Evolutionary conservation across 2,888 invertebrate species (phyloP).

Genomic region (Drosophila buzzatii): DNA sequence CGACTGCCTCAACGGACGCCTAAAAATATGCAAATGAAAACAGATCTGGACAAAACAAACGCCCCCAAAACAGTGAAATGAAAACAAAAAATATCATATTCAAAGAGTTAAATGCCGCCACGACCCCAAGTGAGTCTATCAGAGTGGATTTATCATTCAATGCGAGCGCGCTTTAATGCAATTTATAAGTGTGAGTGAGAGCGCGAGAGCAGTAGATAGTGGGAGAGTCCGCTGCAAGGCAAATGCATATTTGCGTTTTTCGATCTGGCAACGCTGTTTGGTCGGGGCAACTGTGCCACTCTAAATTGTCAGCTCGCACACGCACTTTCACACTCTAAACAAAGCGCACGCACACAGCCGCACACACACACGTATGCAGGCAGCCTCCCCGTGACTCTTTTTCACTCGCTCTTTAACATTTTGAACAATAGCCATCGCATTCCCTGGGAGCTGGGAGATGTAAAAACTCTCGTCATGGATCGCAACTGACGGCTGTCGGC

Average conservation of each 20-base stretch:
- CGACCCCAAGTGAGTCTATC: conserved; percentile 31
- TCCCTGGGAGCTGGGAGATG: conserved; percentile 3
- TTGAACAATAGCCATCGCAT: conserved; percentile 32
- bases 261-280: conserved; percentile 46
- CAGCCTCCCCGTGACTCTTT: background rate
- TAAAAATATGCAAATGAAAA: conserved; percentile 50
- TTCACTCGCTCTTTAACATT: conserved; percentile 6
- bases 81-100: conserved; percentile 41
- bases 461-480: conserved; percentile 43
- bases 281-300: conserved; percentile 33
- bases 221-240: conserved; percentile 17
- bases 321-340: conserved; percentile 3
- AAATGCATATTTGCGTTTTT: conserved; percentile 33
- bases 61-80: background rate
- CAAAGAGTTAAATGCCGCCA: conserved; percentile 27
- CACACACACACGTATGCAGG: background rate
- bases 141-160: conserved; percentile 53
- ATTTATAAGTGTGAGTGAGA: conserved; percentile 61
- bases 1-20: conserved; percentile 9
- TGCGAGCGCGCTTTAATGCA: conserved; percentile 66
- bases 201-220: background rate
- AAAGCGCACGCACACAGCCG: background rate
- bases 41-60: conserved; percentile 21
- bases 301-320: conserved; percentile 49
- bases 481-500: conserved; percentile 43